Evolutionary conservation across 2,888 invertebrate genomes (phyloP).

Genomic region (Pristionchus arcanus): DNA sequence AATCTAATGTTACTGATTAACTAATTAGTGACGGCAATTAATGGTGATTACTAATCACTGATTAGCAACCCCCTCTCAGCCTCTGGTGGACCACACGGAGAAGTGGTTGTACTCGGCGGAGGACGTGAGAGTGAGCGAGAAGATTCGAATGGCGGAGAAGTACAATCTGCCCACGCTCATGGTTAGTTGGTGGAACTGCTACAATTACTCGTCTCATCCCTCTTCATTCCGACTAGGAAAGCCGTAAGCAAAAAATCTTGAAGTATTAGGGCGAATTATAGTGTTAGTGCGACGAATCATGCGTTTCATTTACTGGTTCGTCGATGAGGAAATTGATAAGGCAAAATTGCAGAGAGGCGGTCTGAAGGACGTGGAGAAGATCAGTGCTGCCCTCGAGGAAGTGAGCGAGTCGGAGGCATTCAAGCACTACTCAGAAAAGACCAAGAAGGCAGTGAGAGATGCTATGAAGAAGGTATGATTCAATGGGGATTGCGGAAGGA

Average conservation of each 20-base stretch:
- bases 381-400: not conserved
- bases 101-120: not conserved
- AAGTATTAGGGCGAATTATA: no score
- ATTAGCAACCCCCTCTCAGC: not conserved
- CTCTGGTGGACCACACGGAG: constrained; percentile 4
- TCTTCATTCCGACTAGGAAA: no score
- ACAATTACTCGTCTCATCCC: not conserved
- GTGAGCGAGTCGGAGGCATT: not conserved
- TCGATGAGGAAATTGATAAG: no score
- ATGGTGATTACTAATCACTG: not conserved
- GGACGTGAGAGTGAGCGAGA: not conserved
- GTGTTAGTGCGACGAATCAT: no score
- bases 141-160: constrained; percentile 16
- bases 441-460: constrained; percentile 20
- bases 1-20: no score
- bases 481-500: not conserved
- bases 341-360: constrained; percentile 10
- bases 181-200: not conserved
- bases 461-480: not conserved
- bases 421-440: not conserved
- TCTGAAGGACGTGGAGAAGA: not conserved
- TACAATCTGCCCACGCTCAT: not conserved
- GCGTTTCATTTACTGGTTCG: no score
- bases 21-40: not conserved
- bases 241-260: no score